phyloP scores from a whole-genome alignment of 2,113 vertebrate species.

The Formicarius rufipectus region DNA sequence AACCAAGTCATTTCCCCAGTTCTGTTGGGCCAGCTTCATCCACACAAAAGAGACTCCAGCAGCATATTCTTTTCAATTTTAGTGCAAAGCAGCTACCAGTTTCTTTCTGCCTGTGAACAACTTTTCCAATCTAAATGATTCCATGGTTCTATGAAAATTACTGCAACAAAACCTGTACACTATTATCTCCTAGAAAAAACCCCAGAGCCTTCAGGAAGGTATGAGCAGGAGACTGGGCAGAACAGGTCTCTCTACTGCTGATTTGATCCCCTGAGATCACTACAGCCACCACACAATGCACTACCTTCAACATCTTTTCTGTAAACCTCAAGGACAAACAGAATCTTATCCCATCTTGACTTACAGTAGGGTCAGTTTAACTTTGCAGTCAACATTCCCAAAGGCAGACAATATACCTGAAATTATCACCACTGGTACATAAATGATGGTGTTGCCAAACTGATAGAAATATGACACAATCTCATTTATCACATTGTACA shows the following conservation, averaged over 20 bases:
- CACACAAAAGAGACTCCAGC: background rate
- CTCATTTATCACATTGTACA: background rate
- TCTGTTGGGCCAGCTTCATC: background rate
- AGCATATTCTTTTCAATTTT: background rate
- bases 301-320: background rate
- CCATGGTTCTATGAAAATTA: background rate
- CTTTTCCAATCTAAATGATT: background rate
- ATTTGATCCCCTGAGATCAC: background rate
- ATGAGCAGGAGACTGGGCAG: background rate
- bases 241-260: background rate
- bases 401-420: background rate
- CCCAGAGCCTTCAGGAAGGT: background rate
- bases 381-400: background rate
- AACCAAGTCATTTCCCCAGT: background rate
- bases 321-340: background rate
- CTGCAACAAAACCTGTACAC: background rate
- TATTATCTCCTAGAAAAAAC: background rate
- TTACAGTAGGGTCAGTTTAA: background rate
- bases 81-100: background rate
- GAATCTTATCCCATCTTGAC: background rate
- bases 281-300: background rate
- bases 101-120: background rate
- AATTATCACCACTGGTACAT: background rate
- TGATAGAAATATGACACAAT: background rate
- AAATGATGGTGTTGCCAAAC: rapidly evolving